Evolutionary conservation across 2,113 vertebrate genomes (phyloP).

Genomic region (Podocnemis expansa): DNA sequence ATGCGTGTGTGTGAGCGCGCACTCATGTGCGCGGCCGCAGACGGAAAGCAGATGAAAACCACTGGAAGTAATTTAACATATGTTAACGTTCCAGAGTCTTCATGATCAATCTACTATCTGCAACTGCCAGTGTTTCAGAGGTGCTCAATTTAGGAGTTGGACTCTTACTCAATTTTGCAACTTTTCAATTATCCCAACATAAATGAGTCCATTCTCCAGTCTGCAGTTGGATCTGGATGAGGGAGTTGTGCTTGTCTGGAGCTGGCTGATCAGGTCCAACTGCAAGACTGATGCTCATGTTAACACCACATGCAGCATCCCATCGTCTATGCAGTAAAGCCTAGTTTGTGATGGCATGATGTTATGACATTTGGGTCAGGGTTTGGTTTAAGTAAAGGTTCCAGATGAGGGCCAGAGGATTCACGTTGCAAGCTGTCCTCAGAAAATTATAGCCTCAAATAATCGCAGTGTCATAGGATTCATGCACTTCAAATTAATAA

Average conservation of each 20-base stretch:
- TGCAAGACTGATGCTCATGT: not conserved
- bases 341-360: not conserved
- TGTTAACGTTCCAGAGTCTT: fast-evolving
- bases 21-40: not conserved
- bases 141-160: not conserved
- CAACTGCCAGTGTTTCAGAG: fast-evolving
- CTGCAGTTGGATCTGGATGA: not conserved
- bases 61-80: not conserved
- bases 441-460: not conserved
- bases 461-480: not conserved
- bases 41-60: not conserved
- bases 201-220: not conserved
- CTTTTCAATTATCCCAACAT: not conserved
- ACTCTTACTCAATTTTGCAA: not conserved
- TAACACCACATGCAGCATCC: fast-evolving
- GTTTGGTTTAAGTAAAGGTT: not conserved
- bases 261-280: not conserved
- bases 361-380: not conserved
- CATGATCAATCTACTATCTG: too few species aligned
- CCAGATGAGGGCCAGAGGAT: not conserved
- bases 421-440: not conserved
- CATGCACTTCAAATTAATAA: not conserved
- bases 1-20: not conserved
- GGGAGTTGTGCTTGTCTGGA: not conserved
- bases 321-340: fast-evolving